Percentiles rank a stretch among this genome's conserved stretches.
Evolutionary conservation across 1,140 invertebrate species (phyloP).

Genomic region (Musca vetustissima): DNA sequence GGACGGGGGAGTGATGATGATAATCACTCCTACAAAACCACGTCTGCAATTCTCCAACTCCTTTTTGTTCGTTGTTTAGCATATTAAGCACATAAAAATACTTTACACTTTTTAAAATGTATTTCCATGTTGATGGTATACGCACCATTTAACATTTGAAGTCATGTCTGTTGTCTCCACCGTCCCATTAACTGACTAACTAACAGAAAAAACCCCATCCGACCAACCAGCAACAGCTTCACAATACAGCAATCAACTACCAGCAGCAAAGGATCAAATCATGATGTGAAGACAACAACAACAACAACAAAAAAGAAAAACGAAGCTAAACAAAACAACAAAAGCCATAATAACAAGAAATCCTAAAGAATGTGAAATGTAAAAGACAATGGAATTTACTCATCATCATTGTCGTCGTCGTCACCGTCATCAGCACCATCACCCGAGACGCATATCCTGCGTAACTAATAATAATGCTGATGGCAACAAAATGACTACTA

Average conservation of each 20-base stretch:
- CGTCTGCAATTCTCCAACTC: background rate
- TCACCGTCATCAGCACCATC: too few species aligned
- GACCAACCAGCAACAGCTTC: background rate
- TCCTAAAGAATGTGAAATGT: too few species aligned
- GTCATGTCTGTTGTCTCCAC: background rate
- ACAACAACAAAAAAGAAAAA: too few species aligned
- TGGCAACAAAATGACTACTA: too few species aligned
- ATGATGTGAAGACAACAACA: background rate
- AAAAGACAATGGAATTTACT: too few species aligned
- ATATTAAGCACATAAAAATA: constrained; percentile 21
- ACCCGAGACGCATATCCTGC: too few species aligned
- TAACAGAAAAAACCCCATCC: background rate
- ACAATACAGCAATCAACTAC: background rate
- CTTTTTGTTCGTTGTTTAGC: background rate
- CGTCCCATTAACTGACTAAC: background rate
- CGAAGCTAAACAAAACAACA: too few species aligned
- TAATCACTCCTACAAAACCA: too few species aligned
- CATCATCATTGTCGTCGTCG: too few species aligned
- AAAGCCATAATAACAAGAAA: too few species aligned
- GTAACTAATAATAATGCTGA: too few species aligned
- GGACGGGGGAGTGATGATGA: too few species aligned
- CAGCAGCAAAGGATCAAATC: background rate
- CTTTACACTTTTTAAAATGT: constrained; percentile 18
- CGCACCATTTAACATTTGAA: constrained; percentile 6
- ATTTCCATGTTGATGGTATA: constrained; percentile 11